These are phyloP conservation scores for Philonicus albiceps DNA, from an alignment of 2,888 invertebrate genomes.

Conservation along the genomic window DNA sequence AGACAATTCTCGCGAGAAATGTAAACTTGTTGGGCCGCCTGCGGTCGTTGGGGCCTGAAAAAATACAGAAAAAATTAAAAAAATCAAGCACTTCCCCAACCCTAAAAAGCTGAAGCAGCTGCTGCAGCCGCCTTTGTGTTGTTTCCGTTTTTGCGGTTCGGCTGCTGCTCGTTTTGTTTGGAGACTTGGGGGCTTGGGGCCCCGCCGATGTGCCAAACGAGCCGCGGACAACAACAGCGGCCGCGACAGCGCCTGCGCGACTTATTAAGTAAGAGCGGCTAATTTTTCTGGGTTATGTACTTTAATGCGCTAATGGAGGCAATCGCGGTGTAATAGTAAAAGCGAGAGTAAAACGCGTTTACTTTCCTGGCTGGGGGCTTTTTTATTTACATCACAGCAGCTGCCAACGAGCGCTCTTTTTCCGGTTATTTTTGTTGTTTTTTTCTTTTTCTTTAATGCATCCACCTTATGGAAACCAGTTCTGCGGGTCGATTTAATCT, in stretches of 20 bases:
- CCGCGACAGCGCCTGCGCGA: not conserved
- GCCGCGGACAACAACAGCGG: not conserved
- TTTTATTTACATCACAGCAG: constrained; percentile 14
- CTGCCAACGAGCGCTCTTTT: not conserved
- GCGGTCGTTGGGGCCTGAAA: not conserved
- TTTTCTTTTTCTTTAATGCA: not conserved
- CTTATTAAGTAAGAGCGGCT: constrained; percentile 23
- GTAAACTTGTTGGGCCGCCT: not conserved
- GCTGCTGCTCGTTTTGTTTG: not conserved
- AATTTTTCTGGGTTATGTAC: constrained; percentile 34
- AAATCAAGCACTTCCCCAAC: constrained; percentile 4
- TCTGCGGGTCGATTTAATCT: not conserved
- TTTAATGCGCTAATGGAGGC: not conserved
- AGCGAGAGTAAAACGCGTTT: constrained; percentile 41
- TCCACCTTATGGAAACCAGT: constrained; percentile 8
- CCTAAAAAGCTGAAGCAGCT: not conserved
- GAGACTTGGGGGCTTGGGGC: not conserved
- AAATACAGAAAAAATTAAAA: not conserved
- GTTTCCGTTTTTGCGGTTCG: not conserved
- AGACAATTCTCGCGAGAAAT: not conserved
- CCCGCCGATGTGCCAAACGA: not conserved
- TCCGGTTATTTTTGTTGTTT: not conserved
- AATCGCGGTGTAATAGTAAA: constrained; percentile 7
- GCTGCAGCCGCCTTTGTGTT: not conserved
- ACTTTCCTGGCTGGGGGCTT: constrained; percentile 13